Percentiles rank a stretch among this genome's conserved stretches.
phyloP scores from a whole-genome alignment of 2,113 vertebrate genomes.

The Lepus americanus region DNA sequence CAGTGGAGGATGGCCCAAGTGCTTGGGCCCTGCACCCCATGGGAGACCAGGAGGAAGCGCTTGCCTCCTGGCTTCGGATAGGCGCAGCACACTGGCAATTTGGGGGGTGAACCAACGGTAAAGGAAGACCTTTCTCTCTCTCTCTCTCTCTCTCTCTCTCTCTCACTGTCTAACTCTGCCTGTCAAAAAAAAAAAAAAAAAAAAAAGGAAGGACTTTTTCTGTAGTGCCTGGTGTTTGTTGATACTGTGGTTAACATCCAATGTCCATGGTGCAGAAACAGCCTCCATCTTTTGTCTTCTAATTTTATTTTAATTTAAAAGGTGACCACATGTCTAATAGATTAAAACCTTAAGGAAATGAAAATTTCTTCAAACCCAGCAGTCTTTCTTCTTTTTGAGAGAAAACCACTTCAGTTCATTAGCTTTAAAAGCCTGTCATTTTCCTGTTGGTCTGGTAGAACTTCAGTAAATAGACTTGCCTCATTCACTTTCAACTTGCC shows the following conservation, averaged over 20 bases:
- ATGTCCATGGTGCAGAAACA: neutral
- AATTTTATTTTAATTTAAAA: constrained; percentile 39
- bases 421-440: neutral
- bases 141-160: no score
- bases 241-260: neutral
- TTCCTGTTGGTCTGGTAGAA: neutral
- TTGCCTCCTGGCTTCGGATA: no score
- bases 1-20: no score
- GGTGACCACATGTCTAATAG: neutral
- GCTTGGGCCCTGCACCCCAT: no score
- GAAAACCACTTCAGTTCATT: neutral
- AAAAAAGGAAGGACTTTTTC: neutral
- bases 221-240: neutral
- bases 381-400: neutral
- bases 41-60: no score
- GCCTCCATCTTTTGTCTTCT: neutral
- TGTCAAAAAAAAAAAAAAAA: no score
- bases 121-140: no score
- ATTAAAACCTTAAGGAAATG: neutral
- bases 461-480: neutral
- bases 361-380: constrained; percentile 5
- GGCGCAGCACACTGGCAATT: no score
- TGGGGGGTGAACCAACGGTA: no score
- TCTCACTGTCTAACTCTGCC: no score
- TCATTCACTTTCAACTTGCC: neutral